Base-by-base conservation (phyloP, 2,113 vertebrate genomes). In the Damaliscus lunatus region DNA sequence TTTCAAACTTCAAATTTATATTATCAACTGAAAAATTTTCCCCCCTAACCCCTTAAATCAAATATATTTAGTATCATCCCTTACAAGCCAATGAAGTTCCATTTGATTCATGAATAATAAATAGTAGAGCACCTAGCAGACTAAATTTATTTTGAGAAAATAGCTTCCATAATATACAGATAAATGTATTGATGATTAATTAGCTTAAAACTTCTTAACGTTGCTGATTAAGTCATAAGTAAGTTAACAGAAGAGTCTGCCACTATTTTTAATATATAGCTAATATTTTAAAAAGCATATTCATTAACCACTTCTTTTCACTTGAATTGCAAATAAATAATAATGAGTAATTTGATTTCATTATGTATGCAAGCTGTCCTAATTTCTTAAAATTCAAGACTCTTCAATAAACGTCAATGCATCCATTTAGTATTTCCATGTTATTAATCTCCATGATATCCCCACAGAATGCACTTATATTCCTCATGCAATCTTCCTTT, bases 261-360 rank as follows among this genome's bases (percentile, higher is more conserved):
- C 23, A 74, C 93, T 16, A 90, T 92, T 95, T 82, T 97, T 71
- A 97, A 86, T 95, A 91, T 17, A n/a, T 60, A 91, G 9, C 19
- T 64, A 85, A 88, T 95, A 78, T 91, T 88, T 85, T 59, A 23
- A 93, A 96, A 95, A 94, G 11, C 11, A 96, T 71, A 59, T 10
- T 95, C 21, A 90, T 80, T 92, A 95, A 50, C 48, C 36, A 77
- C 40, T 93, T 97, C 33, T 95, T 52, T 97, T 95, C 71, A 77
- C 46, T 91, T 86, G 80, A 92, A 71, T 96, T 87, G 60, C 67
- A 97, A 96, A 95, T 52, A 78, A 53, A 89, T 8, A 89, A 90
- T 71, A 90, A 77, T 40, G n/a, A 97, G 21, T 78, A 59, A 88
- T 95, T 97, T 96, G 25, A 97, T 93, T 88, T 95, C 67, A 95